phyloP scores from a whole-genome alignment of 2,888 invertebrate species.

The Lasiommata megera region DNA sequence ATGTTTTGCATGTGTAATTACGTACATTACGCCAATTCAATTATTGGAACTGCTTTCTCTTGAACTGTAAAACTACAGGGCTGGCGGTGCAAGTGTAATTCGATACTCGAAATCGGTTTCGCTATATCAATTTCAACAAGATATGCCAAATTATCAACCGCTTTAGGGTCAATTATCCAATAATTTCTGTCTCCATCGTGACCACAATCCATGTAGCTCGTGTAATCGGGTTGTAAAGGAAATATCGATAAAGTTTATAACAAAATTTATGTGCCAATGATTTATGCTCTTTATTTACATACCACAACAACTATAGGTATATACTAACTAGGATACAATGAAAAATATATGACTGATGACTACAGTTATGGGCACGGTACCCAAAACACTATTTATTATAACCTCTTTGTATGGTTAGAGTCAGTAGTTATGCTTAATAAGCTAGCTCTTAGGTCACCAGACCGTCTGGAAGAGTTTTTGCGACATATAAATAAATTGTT shows the following conservation, averaged over 20 bases:
- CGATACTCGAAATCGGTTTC: conserved; percentile 21
- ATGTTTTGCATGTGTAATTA: conserved; percentile 24
- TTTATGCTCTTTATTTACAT: no score
- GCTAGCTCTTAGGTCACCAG: no score
- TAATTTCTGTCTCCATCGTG: neutral
- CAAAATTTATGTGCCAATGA: no score
- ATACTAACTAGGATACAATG: no score
- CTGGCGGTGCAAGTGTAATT: conserved; percentile 7
- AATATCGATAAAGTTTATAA: neutral
- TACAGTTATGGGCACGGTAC: no score
- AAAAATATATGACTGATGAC: no score
- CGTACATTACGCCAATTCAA: conserved; percentile 24
- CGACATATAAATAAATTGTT: no score
- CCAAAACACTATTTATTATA: no score
- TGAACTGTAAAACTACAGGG: conserved; percentile 10
- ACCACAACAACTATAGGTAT: no score
- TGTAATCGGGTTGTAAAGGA: neutral
- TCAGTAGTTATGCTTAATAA: no score
- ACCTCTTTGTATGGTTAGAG: no score
- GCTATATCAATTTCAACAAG: conserved; percentile 10
- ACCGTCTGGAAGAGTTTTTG: no score
- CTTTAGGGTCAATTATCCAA: conserved; percentile 4
- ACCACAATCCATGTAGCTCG: neutral
- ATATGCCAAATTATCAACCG: conserved; percentile 6
- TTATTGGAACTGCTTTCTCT: conserved; percentile 26